Evolutionary conservation across 2,888 invertebrate genomes (phyloP).

Genomic region (Conomelus anceps): DNA sequence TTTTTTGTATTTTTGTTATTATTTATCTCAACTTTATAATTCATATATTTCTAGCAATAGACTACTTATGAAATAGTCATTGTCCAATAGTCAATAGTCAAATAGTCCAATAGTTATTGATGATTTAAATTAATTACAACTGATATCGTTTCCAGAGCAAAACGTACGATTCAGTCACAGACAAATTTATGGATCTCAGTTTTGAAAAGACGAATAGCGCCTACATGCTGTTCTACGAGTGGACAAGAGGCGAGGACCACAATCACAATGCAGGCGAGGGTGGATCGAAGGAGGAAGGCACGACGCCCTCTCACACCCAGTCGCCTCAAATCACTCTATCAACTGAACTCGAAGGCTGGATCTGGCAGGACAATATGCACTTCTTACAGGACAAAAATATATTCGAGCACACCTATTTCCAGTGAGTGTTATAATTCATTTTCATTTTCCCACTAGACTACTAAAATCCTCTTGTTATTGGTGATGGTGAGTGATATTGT

Average conservation of each 20-base stretch:
- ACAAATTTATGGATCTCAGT: constrained; percentile 95
- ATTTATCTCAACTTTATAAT: no score
- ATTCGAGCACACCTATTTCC: constrained; percentile 92
- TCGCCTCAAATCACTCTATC: constrained; percentile 52
- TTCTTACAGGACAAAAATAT: constrained; percentile 92
- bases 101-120: no score
- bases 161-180: constrained; percentile 92
- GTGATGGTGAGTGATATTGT: no score
- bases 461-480: no score
- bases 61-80: no score
- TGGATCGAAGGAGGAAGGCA: constrained; percentile 39
- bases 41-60: no score
- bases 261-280: constrained; percentile 34
- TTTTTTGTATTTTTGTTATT: no score
- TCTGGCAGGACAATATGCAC: constrained; percentile 95
- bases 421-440: constrained; percentile 59
- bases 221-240: constrained; percentile 94
- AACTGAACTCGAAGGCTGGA: constrained; percentile 86
- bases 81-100: no score
- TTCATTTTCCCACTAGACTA: no score
- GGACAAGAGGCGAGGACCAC: constrained; percentile 42
- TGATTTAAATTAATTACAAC: no score
- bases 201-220: constrained; percentile 97
- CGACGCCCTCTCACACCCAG: constrained; percentile 30
- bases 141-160: constrained; percentile 61